These are phyloP conservation scores for Adoxophyes honmai DNA, from an alignment of 1,140 invertebrate genomes.

Conservation along the genomic window DNA sequence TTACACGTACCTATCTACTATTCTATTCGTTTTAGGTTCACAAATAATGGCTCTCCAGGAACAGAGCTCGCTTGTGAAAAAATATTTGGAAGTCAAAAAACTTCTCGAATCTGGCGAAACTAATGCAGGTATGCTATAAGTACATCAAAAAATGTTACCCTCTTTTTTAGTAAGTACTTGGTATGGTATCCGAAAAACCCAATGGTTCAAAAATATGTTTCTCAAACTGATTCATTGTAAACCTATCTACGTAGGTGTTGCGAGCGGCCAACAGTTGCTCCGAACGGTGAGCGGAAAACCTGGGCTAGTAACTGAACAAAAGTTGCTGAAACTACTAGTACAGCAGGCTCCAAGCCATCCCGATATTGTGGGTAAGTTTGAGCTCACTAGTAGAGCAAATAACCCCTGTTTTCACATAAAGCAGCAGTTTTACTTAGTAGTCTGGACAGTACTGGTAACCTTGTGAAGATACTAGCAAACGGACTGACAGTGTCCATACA, in stretches of 20 bases:
- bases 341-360: slow-evolving; percentile 46
- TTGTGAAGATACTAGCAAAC: too few species aligned
- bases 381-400: too few species aligned
- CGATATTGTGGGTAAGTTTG: slow-evolving; percentile 44
- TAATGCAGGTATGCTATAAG: slow-evolving; percentile 41
- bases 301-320: slow-evolving; percentile 58
- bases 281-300: slow-evolving; percentile 44
- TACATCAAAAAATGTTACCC: too few species aligned
- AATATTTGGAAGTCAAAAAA: slow-evolving; percentile 59
- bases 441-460: too few species aligned
- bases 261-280: slow-evolving; percentile 53
- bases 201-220: too few species aligned
- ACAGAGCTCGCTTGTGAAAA: slow-evolving; percentile 57
- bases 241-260: slow-evolving; percentile 56
- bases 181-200: too few species aligned
- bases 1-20: neutral
- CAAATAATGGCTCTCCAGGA: slow-evolving; percentile 64
- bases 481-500: too few species aligned
- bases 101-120: slow-evolving; percentile 51
- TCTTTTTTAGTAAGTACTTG: too few species aligned
- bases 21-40: slow-evolving; percentile 38
- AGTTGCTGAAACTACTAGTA: slow-evolving; percentile 48
- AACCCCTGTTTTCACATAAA: too few species aligned
- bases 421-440: too few species aligned
- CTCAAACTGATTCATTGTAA: too few species aligned